Evolutionary conservation across 2,797 vertebrate genomes (phyloP).

Genomic region (Psittacula echo): DNA sequence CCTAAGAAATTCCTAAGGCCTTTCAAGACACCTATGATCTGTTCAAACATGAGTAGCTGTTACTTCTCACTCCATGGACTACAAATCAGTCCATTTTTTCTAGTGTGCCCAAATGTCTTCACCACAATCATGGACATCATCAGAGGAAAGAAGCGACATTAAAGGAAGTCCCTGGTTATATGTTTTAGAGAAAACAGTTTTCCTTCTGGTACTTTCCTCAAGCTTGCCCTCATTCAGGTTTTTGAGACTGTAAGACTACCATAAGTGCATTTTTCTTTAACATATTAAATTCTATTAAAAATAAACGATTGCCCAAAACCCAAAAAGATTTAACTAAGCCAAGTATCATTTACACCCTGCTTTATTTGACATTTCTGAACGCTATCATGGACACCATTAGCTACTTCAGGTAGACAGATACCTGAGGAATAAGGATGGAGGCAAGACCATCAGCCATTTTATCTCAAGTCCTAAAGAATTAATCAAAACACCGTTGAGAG

Average conservation of each 20-base stretch:
- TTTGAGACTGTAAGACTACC: background rate
- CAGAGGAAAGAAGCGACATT: background rate
- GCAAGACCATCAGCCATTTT: background rate
- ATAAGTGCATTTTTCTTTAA: background rate
- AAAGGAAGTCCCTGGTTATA: background rate
- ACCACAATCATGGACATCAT: background rate
- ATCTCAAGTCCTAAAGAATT: background rate
- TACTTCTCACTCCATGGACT: background rate
- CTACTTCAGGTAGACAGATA: background rate
- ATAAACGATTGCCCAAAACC: background rate
- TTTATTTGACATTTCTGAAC: background rate
- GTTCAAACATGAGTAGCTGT: background rate
- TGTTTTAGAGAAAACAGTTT: background rate
- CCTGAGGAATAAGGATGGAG: background rate
- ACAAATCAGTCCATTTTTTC: background rate
- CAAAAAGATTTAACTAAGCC: background rate
- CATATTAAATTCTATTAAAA: background rate
- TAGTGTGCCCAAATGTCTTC: rapidly evolving
- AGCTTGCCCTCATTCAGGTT: background rate
- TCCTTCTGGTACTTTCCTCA: background rate
- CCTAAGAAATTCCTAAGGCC: background rate
- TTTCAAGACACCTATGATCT: background rate
- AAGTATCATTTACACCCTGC: background rate
- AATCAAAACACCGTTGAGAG: background rate
- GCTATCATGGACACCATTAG: background rate